phyloP scores from a whole-genome alignment of 2,113 vertebrate species.

The Rhombomys opimus region DNA sequence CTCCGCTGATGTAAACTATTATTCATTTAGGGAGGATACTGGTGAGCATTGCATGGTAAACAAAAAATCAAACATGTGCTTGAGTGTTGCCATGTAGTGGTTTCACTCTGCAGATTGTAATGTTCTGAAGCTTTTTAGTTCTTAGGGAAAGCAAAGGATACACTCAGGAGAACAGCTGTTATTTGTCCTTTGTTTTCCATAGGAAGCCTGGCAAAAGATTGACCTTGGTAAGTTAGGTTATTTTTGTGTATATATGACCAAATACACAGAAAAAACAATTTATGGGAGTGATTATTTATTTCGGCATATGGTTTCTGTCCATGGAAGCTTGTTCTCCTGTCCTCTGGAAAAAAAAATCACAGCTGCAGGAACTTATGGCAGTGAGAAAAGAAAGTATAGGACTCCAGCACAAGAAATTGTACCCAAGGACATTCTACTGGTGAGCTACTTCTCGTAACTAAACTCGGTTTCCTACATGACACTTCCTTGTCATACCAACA shows the following conservation, averaged over 20 bases:
- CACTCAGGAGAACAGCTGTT: not conserved
- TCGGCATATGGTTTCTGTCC: not conserved
- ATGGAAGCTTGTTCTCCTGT: fast-evolving
- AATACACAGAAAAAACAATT: not conserved
- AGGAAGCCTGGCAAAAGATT: not conserved
- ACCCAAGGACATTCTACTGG: no score
- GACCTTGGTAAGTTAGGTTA: not conserved
- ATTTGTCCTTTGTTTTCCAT: not conserved
- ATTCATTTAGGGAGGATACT: not conserved
- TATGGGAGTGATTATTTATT: not conserved
- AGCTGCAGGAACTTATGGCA: not conserved
- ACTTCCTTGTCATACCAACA: not conserved
- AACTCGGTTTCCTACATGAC: not conserved
- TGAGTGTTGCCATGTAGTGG: not conserved
- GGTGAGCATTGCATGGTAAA: not conserved
- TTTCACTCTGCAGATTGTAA: not conserved
- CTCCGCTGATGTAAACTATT: not conserved
- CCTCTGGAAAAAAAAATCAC: not conserved
- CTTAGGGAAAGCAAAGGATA: not conserved
- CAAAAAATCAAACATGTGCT: not conserved
- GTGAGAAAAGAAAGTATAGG: not conserved
- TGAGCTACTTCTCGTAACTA: not conserved
- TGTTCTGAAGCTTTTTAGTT: not conserved
- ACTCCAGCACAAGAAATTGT: not conserved
- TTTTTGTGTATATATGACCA: not conserved